Evolutionary conservation across 2,113 vertebrate genomes (phyloP).

Genomic region (Rhinolophus sinicus): DNA sequence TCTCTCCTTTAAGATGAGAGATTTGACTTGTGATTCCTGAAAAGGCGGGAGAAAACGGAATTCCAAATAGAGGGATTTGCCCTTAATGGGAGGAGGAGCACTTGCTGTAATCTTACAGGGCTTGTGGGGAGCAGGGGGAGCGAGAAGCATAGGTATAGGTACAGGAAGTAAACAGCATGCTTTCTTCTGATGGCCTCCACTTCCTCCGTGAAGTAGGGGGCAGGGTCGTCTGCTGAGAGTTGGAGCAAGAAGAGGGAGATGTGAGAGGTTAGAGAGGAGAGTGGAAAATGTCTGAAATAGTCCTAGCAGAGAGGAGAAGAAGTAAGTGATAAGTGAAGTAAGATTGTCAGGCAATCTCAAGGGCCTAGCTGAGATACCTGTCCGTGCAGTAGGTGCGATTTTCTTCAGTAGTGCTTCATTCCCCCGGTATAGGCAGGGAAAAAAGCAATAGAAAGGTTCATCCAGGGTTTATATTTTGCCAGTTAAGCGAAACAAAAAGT

Average conservation of each 20-base stretch:
- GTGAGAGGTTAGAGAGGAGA: background rate
- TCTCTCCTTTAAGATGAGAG: background rate
- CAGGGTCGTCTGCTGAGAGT: background rate
- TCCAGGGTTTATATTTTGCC: background rate
- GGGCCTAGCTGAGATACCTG: background rate
- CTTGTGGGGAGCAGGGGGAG: background rate
- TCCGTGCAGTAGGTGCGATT: background rate
- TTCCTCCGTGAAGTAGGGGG: background rate
- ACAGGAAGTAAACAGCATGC: background rate
- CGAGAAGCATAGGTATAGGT: background rate
- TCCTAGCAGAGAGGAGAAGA: background rate
- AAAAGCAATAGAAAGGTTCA: background rate
- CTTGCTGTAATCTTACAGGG: background rate
- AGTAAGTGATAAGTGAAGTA: background rate
- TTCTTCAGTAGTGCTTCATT: background rate
- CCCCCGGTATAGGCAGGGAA: background rate
- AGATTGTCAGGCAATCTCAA: background rate
- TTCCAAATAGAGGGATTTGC: background rate
- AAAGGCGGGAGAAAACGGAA: background rate
- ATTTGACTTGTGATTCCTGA: background rate
- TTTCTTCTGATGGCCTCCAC: background rate
- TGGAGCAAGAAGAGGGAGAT: background rate
- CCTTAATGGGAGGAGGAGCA: too few species aligned
- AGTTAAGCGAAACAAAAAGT: background rate
- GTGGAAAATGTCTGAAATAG: background rate